Evolutionary conservation across 2,888 invertebrate genomes (phyloP), one percentile per base, ranked within the genome.

Genomic region (Leucophora obtusa): DNA sequence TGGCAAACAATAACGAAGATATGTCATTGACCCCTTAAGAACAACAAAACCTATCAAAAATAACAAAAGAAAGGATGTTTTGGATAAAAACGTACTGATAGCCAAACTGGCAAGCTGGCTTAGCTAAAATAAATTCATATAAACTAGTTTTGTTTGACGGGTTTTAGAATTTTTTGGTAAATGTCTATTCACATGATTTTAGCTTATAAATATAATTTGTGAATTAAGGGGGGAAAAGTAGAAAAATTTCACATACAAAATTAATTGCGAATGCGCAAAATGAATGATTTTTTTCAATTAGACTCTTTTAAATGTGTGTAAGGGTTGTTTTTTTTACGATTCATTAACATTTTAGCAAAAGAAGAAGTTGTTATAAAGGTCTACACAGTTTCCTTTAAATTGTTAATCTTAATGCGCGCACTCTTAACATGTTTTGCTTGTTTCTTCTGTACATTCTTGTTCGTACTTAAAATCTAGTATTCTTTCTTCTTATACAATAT

Each of bases 71-170:
- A 38, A 38, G 38, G 38, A 38, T 38, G 11, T 38, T 11, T 38
- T 11, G 10, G 11, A 38, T 38, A 38, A 38, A 38, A 38, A 38
- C 38, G 38, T 53, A 62, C 24, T 59, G 53, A 62, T 62, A 47
- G 54, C 75, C 75, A 69, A 69, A 75, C 56, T 56, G 73, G 66
- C 73, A 74, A 74, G 66, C 59, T 62, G 60, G 60, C 60, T 68
- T 75, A 75, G 33, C 54, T 38, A 11, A 14, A 11, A 38, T 0
- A 38, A 38, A 38, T 11, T 11, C 10, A 5, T 3, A 38, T 6
- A 38, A 38, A 38, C 38, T 38, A 38, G 4, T 38, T 38, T 38
- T 14, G 35, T 35, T 35, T 7, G 2, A 35, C 35, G 35, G 35
- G 35, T 35, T 35, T 35, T 10, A 5, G 24, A 24, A 3, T 24